Conservation (phyloP, 1,140 invertebrate species). For the Vanessa atalanta region DNA sequence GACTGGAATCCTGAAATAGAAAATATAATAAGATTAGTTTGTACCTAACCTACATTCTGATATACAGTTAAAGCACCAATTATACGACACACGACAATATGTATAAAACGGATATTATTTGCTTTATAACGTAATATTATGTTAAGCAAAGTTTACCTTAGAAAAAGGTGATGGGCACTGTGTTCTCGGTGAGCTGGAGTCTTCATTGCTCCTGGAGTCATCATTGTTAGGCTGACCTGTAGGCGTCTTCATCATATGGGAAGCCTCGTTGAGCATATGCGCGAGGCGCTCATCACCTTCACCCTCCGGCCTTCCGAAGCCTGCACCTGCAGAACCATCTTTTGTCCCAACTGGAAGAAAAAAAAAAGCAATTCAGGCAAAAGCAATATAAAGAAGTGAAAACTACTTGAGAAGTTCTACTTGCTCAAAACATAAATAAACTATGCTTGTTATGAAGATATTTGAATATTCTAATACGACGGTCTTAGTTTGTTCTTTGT, state of each 20-base stretch:
- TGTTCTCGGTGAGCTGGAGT: slow-evolving; percentile 90
- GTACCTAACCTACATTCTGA: background rate
- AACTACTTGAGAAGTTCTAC: background rate
- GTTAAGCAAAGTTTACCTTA: slow-evolving; percentile 53
- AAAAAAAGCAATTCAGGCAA: slow-evolving; percentile 9
- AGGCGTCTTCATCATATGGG: slow-evolving; percentile 85
- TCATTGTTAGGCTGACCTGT: slow-evolving; percentile 76
- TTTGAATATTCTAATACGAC: background rate
- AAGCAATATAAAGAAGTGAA: background rate
- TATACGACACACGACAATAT: too few relatives aligned
- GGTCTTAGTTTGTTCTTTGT: slow-evolving; percentile 24
- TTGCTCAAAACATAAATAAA: background rate
- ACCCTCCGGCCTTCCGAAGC: slow-evolving; percentile 86
- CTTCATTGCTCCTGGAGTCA: slow-evolving; percentile 87
- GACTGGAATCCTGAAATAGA: slow-evolving; percentile 81
- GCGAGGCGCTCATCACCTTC: slow-evolving; percentile 95
- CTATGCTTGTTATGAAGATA: background rate
- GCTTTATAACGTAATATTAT: background rate
- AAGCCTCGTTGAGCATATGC: slow-evolving; percentile 95
- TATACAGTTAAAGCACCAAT: too few relatives aligned
- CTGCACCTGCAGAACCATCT: slow-evolving; percentile 87
- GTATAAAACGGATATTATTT: too few relatives aligned
- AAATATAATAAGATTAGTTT: slow-evolving; percentile 6
- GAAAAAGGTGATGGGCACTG: slow-evolving; percentile 89
- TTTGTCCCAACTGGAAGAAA: slow-evolving; percentile 85